These are phyloP conservation scores for Lates japonicus DNA, from an alignment of 2,797 vertebrate genomes.

Conservation along the genomic window DNA sequence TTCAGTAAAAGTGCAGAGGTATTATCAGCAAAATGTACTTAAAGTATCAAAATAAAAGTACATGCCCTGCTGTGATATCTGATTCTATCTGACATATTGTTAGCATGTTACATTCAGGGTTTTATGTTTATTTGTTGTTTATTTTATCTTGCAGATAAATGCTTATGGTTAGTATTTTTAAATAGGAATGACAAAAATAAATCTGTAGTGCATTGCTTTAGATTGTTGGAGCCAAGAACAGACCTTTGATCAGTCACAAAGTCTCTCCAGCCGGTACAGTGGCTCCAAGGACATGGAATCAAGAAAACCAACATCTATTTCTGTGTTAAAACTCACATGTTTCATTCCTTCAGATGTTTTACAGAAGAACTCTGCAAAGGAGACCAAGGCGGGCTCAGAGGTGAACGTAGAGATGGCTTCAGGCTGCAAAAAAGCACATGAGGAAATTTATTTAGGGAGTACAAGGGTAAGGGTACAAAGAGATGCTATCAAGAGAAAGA, in stretches of 20 bases:
- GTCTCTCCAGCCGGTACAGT: not conserved
- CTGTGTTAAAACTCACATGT: constrained; percentile 84
- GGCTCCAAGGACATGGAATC: not conserved
- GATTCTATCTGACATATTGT: too few species aligned
- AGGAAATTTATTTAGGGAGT: not conserved
- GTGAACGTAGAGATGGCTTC: constrained; percentile 97
- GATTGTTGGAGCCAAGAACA: not conserved
- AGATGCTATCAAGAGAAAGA: not conserved
- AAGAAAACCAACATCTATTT: not conserved
- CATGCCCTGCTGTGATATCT: too few species aligned
- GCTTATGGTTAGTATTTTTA: not conserved
- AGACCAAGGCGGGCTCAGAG: constrained; percentile 94
- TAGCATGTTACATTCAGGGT: too few species aligned
- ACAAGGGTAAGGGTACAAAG: not conserved
- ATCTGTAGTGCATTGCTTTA: not conserved
- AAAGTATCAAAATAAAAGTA: too few species aligned
- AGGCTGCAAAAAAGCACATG: constrained; percentile 83
- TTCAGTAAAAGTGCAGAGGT: too few species aligned
- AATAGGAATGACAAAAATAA: not conserved
- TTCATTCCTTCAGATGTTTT: constrained; percentile 91
- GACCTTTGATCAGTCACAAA: not conserved
- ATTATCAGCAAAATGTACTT: too few species aligned
- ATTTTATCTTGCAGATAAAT: not conserved
- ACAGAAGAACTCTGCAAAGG: constrained; percentile 97
- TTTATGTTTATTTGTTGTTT: not conserved